These are phyloP conservation scores for Lerista edwardsae DNA, from an alignment of 2,797 vertebrate species.

Conservation along the genomic window DNA sequence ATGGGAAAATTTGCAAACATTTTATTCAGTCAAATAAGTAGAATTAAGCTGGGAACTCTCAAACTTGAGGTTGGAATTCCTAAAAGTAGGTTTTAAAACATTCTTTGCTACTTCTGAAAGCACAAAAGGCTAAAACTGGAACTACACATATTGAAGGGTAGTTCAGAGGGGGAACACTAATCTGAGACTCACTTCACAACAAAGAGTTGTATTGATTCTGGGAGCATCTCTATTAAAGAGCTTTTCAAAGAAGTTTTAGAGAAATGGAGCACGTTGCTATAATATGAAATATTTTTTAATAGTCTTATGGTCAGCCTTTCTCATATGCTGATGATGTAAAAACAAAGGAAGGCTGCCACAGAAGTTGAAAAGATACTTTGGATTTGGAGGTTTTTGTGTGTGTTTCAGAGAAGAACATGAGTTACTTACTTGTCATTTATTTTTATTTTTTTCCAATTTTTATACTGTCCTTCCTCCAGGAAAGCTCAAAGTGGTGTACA, in stretches of 20 bases:
- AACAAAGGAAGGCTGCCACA: background rate
- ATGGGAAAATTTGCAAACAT: background rate
- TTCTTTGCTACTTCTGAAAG: background rate
- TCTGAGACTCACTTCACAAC: background rate
- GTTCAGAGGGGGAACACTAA: background rate
- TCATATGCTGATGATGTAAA: background rate
- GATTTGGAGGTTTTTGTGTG: background rate
- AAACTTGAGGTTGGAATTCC: slow-evolving; percentile 17
- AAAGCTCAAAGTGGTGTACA: too few species aligned
- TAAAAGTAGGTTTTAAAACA: background rate
- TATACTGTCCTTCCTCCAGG: background rate
- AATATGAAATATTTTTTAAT: background rate
- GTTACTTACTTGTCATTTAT: background rate
- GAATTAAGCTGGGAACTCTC: slow-evolving; percentile 30
- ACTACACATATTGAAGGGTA: background rate
- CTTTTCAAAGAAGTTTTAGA: background rate
- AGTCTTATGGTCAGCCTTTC: background rate
- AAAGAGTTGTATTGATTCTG: background rate
- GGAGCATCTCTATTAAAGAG: background rate
- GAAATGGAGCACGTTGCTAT: background rate
- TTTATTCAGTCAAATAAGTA: background rate
- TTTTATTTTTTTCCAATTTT: too few species aligned
- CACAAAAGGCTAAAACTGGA: background rate
- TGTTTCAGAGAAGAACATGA: background rate
- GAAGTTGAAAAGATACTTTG: background rate